Base-by-base conservation (phyloP, 2,888 invertebrate species). In the Empis livida region DNA sequence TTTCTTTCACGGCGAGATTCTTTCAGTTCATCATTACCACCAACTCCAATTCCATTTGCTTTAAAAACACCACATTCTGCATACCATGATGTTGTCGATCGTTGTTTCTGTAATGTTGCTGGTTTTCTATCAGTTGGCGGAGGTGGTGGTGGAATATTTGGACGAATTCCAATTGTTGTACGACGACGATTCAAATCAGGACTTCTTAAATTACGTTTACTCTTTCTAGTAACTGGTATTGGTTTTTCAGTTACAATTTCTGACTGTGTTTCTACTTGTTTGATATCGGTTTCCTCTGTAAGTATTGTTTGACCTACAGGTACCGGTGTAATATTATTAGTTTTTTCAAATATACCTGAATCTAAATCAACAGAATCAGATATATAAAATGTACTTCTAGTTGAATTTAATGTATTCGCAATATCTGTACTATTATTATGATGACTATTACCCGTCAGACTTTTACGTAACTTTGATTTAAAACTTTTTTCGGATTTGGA, bases 311-410 rank as follows among this genome's bases (percentile, higher is more conserved):
- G 13, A 13, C 44, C 42, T 17, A 47, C 30, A 15, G 37, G 39
- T 27, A n/a, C n/a, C n/a, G 48, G 46, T 23, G 49, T 49, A 35
- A 44, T 52, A 15, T 43, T 44, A 15, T 43, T 42, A 10, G 59
- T 54, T 51, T 68, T 67, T 46, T 67, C 67, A 37, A 66, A 76
- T 56, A 78, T 77, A 31, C 77, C 78, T 2, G 78, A 78, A 59
- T 80, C 80, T 2, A 78, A 73, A 56, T 81, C 78, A 56, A 78
- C 76, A 4, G 59, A 57, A 53, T 82, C 79, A 43, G 80, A 80
- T 55, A 84, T 64, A 59, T 84, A 84, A 63, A 84, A 84, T 0
- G 82, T 83, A 43, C 84, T 83, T 53, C 79, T 77, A 1, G 79
- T 76, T 42, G 75, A 72, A 55, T 74, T 73, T 47, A 77, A 56